Evolutionary conservation across 2,888 invertebrate species (phyloP).

Genomic region (Ryuthela nishihirai): DNA sequence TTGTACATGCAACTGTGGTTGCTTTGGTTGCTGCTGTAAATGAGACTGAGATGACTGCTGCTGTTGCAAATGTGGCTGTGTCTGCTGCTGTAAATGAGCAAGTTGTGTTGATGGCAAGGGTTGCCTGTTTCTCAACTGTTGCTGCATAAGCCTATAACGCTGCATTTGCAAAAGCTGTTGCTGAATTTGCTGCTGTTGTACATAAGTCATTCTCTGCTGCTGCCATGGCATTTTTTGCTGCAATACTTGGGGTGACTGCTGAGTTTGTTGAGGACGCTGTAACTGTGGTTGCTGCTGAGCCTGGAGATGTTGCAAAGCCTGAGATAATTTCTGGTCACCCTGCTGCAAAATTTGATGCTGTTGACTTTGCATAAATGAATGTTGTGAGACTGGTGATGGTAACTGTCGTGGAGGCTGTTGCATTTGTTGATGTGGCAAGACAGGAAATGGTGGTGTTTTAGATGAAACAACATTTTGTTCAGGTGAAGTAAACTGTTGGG

Average conservation of each 20-base stretch:
- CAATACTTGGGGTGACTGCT: constrained; percentile 10
- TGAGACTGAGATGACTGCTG: background rate
- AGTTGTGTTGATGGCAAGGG: background rate
- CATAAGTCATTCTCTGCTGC: constrained; percentile 18
- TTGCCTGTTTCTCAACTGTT: constrained; percentile 14
- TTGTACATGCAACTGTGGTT: constrained; percentile 6
- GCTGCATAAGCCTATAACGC: constrained; percentile 5
- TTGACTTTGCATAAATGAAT: background rate
- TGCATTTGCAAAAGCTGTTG: constrained; percentile 28
- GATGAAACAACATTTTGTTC: constrained; percentile 4
- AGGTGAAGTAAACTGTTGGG: background rate
- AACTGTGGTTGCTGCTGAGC: constrained; percentile 22
- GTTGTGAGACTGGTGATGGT: constrained; percentile 2
- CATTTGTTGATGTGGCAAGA: constrained; percentile 22
- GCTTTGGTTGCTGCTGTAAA: background rate
- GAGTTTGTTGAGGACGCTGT: constrained; percentile 3
- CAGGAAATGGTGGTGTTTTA: constrained; percentile 5
- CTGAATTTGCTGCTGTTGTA: constrained; percentile 20
- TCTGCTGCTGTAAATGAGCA: background rate
- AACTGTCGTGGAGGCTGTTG: no score
- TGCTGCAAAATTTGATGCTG: constrained; percentile 36
- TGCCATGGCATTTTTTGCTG: constrained; percentile 27
- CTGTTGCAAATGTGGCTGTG: no score
- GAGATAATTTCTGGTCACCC: constrained; percentile 24
- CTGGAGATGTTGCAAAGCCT: constrained; percentile 30